Evolutionary conservation across 1,140 invertebrate species (phyloP).

Genomic region (Drosophila arawakana): DNA sequence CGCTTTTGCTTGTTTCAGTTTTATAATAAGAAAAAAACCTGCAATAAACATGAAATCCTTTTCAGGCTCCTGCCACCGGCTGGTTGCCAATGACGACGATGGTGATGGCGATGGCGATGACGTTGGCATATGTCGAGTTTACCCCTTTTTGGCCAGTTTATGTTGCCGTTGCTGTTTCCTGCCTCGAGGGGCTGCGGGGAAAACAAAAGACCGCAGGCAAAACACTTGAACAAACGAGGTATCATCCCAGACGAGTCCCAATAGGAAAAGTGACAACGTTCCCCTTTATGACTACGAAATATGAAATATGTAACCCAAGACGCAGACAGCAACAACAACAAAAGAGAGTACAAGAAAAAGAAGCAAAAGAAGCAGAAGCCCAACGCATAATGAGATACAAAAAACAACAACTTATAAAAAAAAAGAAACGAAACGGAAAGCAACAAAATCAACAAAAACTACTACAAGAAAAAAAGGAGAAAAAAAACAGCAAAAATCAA

Average conservation of each 20-base stretch:
- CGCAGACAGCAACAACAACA: constrained; percentile 41
- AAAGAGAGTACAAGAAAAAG: constrained; percentile 4
- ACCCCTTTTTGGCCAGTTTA: constrained; percentile 20
- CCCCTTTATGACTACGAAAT: constrained; percentile 63
- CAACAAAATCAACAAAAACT: constrained; percentile 35
- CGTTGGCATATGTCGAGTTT: constrained; percentile 35
- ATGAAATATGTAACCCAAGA: constrained; percentile 79
- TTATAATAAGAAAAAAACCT: constrained; percentile 53
- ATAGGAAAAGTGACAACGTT: constrained; percentile 55
- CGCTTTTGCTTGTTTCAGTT: constrained; percentile 14
- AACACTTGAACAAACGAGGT: constrained; percentile 76
- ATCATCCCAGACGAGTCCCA: constrained; percentile 56
- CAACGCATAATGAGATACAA: constrained; percentile 77
- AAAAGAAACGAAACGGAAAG: constrained; percentile 67
- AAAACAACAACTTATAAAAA: constrained; percentile 36
- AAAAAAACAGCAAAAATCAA: constrained; percentile 23
- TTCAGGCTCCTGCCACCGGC: constrained; percentile 50
- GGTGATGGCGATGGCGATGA: constrained; percentile 23
- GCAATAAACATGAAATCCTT: constrained; percentile 66
- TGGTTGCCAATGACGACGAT: constrained; percentile 32
- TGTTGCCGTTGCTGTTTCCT: constrained; percentile 61
- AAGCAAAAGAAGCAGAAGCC: constrained; percentile 28
- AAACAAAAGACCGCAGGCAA: constrained; percentile 56
- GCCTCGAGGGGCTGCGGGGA: constrained; percentile 23
- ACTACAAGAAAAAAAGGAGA: constrained; percentile 20